These are phyloP conservation scores for Dryobates pubescens DNA, from an alignment of 2,797 vertebrate species.

Conservation along the genomic window DNA sequence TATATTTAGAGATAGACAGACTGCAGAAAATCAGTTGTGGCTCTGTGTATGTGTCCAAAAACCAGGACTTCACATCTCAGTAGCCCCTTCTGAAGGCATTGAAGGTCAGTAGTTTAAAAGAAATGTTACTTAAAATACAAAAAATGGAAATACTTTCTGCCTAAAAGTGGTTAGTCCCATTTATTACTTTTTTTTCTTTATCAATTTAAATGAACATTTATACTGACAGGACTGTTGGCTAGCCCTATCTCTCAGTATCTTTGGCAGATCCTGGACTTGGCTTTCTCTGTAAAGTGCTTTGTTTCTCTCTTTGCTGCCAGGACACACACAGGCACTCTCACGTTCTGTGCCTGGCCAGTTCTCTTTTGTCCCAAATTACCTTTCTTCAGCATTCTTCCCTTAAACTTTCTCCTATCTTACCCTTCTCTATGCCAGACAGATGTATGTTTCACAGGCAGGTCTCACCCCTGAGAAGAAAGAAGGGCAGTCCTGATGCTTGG, in stretches of 20 bases:
- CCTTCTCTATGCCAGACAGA: not conserved
- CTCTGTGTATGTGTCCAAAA: not conserved
- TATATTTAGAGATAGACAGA: not conserved
- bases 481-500: not conserved
- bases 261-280: slow-evolving; percentile 4
- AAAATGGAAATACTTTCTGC: not conserved
- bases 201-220: not conserved
- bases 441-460: not conserved
- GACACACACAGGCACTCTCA: slow-evolving; percentile 7
- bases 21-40: not conserved
- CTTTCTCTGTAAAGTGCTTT: not conserved
- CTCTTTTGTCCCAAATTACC: not conserved
- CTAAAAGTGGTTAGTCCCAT: not conserved
- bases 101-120: not conserved
- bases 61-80: not conserved
- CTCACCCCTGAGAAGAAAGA: not conserved
- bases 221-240: not conserved
- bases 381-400: not conserved
- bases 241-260: not conserved
- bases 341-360: not conserved
- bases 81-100: not conserved
- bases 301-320: not conserved
- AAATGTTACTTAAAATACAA: not conserved
- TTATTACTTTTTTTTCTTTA: not conserved
- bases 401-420: not conserved